Evolutionary conservation across 2,113 vertebrate genomes (phyloP).

Genomic region (Hypocryptadius cinnamomeus): DNA sequence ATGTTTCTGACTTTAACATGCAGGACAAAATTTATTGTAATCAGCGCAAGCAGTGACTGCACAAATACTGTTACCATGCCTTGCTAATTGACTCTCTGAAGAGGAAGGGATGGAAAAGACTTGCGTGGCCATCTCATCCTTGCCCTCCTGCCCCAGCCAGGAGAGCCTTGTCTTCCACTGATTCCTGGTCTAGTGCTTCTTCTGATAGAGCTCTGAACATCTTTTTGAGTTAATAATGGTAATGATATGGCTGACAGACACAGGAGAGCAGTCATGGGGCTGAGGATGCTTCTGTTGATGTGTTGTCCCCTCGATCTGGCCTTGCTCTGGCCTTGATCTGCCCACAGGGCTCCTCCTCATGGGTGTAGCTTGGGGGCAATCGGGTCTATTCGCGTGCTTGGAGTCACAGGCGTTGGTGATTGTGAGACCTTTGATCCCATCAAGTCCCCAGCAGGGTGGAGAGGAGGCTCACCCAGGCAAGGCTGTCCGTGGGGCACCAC

Average conservation of each 20-base stretch:
- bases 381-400: rapidly evolving
- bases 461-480: background rate
- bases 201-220: background rate
- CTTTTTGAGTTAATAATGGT: background rate
- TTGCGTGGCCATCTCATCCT: background rate
- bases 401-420: rapidly evolving
- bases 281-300: background rate
- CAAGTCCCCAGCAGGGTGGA: background rate
- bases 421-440: background rate
- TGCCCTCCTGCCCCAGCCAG: background rate
- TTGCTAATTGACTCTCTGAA: background rate
- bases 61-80: background rate
- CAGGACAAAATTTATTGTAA: slow-evolving; percentile 34
- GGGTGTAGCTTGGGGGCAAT: rapidly evolving
- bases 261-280: background rate
- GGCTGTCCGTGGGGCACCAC: background rate
- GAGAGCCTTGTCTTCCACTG: background rate
- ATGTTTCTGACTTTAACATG: slow-evolving; percentile 31
- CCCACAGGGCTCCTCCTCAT: background rate
- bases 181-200: background rate
- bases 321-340: background rate
- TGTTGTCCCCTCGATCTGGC: background rate
- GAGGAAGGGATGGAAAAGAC: background rate
- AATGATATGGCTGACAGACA: rapidly evolving
- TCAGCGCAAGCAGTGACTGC: background rate